These are phyloP conservation scores for Ctenochaetus hawaiiensis DNA, from an alignment of 2,797 vertebrate genomes.

Conservation along the genomic window DNA sequence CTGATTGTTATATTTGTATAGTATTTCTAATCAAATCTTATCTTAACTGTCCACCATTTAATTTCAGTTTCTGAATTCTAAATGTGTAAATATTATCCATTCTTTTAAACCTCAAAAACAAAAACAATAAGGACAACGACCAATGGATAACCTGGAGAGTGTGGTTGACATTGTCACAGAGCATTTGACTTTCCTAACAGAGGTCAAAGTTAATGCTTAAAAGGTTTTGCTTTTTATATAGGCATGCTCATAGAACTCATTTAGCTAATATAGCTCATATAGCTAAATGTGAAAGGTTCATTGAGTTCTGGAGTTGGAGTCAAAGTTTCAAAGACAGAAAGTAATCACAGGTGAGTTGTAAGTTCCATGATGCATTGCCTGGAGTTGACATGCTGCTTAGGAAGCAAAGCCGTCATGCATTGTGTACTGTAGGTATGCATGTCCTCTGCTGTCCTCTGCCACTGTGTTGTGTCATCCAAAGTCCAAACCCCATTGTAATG, in stretches of 20 bases:
- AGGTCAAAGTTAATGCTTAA: background rate
- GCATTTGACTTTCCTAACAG: background rate
- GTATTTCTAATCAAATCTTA: too few relatives aligned
- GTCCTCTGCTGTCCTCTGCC: conserved; percentile 16
- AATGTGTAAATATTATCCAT: too few relatives aligned
- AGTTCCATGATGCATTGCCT: background rate
- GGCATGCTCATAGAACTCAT: background rate
- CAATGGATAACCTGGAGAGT: background rate
- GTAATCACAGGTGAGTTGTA: background rate
- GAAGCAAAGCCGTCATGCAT: background rate
- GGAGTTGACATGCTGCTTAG: background rate
- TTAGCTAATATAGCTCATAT: background rate
- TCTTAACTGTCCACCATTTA: background rate
- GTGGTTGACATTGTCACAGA: background rate
- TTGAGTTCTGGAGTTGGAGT: background rate
- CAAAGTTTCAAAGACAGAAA: background rate
- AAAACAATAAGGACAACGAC: too few relatives aligned
- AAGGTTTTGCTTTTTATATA: background rate
- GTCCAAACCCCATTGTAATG: background rate
- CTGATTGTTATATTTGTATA: too few relatives aligned
- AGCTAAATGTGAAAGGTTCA: background rate
- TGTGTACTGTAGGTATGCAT: background rate
- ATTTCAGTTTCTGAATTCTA: background rate
- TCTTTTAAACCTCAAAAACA: too few relatives aligned
- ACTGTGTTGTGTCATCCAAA: background rate